These are phyloP conservation scores for Campaea margaritaria DNA, from an alignment of 2,888 invertebrate species.

Conservation along the genomic window DNA sequence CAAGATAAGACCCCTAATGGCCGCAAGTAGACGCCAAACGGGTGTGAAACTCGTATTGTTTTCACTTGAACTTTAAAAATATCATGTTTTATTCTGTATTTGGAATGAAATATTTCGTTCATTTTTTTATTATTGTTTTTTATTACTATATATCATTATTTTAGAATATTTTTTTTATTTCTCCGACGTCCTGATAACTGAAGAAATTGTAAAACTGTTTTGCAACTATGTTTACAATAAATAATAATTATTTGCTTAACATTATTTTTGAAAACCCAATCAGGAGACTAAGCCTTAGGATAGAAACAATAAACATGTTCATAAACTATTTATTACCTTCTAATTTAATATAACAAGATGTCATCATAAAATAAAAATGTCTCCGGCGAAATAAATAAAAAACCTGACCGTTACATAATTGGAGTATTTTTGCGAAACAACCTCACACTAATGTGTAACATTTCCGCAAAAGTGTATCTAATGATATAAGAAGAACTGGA, in stretches of 20 bases:
- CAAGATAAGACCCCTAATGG: constrained; percentile 41
- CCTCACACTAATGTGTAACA: constrained; percentile 29
- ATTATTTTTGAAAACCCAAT: too few species aligned
- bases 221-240: too few species aligned
- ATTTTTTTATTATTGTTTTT: neutral
- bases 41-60: constrained; percentile 28
- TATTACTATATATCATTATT: neutral
- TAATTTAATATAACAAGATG: neutral
- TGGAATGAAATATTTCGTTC: constrained; percentile 7
- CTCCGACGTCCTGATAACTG: too few species aligned
- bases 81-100: constrained; percentile 22
- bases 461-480: constrained; percentile 33
- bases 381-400: constrained; percentile 24
- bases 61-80: constrained; percentile 34
- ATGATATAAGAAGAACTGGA: constrained; percentile 50
- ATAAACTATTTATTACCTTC: too few species aligned
- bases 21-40: constrained; percentile 39
- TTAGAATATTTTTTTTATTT: too few species aligned
- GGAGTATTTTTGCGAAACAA: constrained; percentile 33
- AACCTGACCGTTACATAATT: constrained; percentile 34
- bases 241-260: too few species aligned
- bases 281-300: too few species aligned
- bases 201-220: too few species aligned
- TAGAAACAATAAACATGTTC: too few species aligned
- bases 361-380: constrained; percentile 18